A percentile compares a stretch with the other conserved stretches of the same genome.
phyloP scores from a whole-genome alignment of 2,113 vertebrate genomes.

The Psilopsiagon aurifrons region DNA sequence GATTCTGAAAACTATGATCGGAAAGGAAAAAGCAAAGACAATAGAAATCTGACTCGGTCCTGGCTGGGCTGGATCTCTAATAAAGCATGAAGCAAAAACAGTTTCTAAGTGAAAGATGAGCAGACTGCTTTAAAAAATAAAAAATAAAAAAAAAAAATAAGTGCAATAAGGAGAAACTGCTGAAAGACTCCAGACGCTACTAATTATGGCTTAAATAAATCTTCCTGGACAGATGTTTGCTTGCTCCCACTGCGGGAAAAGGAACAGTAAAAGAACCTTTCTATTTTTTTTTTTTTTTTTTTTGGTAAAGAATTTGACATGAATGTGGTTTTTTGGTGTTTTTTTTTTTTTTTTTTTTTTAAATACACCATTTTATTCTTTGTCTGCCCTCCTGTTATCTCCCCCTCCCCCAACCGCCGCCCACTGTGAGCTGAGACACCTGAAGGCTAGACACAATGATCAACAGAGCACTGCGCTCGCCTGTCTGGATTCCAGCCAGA shows the following conservation, averaged over 20 bases:
- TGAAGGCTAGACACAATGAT: conserved; percentile 97
- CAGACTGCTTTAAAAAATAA: conserved; percentile 11
- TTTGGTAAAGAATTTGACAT: conserved; percentile 70
- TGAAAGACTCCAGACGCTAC: conserved; percentile 90
- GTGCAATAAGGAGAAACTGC: conserved; percentile 79
- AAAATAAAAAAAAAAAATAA: not conserved
- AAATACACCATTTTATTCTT: conserved; percentile 82
- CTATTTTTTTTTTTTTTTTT: conserved; percentile 3
- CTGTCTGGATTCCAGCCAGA: conserved; percentile 86
- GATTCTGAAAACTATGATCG: conserved; percentile 59
- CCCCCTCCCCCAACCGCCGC: conserved; percentile 84
- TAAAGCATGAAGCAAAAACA: conserved; percentile 66
- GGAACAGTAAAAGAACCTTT: conserved; percentile 77
- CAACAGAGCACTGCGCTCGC: conserved; percentile 88
- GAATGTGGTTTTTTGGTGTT: not conserved
- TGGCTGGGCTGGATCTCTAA: conserved; percentile 27
- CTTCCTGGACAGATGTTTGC: conserved; percentile 79
- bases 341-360: not conserved
- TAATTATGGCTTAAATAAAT: conserved; percentile 93
- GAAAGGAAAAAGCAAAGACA: conserved; percentile 53
- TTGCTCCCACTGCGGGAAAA: conserved; percentile 72
- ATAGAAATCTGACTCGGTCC: conserved; percentile 57
- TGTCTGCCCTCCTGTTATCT: conserved; percentile 90
- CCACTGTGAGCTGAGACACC: conserved; percentile 89
- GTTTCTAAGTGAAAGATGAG: conserved; percentile 52